Base-by-base conservation (phyloP, 2,888 invertebrate genomes). In the Sarcophaga caerulescens region DNA sequence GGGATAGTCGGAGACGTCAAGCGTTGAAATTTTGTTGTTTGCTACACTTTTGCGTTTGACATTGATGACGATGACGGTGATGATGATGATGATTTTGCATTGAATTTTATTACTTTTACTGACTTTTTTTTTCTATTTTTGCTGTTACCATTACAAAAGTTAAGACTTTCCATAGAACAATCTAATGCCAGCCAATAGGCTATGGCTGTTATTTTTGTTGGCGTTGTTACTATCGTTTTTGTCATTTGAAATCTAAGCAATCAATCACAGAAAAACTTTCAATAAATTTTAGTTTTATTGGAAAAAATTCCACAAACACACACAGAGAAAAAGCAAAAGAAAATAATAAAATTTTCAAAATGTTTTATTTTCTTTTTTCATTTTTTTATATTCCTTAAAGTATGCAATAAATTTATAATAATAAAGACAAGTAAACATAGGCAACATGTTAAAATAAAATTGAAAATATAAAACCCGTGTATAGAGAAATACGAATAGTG, bases 211-310 rank as follows among this genome's bases (percentile, higher is more conserved):
- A n/a, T 45, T 75, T 52, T 8, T 17, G 69, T 45, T 81, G 75
- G 17, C 57, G 63, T 70, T 19, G 62, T 52, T 62, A 14, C 23
- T 74, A 60, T 35, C n/a, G 69, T 25, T 81, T 69, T 47, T 69
- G 70, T 71, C 35, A 57, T 63, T 65, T 63, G 23, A 65, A 84
- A 52, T 65, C 74, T 65, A 75, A 81, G 68, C 85, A 77, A 81
- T 85, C 73, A 77, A 85, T 85, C 77, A 85, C 77, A 44, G 52
- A 57, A 75, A 52, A 76, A 76, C 57, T 73, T 84, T 47, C 68
- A 77, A 85, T 85, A 81, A 74, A 74, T 80, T 80, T 75, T 21
- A 25, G 69, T 74, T 74, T 84, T 70, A 63, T 70, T 80, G 52
- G 21, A 14, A 4, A 35, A 63, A 63, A 25, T 52, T 52, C 14